A percentile compares a stretch with the other conserved stretches of the same genome.
Conservation (phyloP, 2,113 vertebrate species). For the Apteryx mantelli region DNA sequence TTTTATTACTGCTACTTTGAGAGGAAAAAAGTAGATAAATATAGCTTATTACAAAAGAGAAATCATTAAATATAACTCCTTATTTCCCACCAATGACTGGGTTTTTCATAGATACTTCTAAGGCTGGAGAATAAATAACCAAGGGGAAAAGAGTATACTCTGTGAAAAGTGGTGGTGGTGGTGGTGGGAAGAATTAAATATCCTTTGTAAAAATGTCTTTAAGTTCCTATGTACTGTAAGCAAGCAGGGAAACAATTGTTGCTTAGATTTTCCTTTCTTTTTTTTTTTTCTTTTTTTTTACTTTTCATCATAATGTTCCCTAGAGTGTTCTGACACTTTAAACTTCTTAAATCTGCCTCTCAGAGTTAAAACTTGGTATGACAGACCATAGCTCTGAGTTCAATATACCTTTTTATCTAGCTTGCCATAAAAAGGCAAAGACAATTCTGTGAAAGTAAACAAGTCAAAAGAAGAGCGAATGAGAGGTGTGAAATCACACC, state of each 20-base stretch:
- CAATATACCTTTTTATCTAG: not conserved
- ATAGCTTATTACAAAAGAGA: not conserved
- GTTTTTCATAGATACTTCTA: not conserved
- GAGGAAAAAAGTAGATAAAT: not conserved
- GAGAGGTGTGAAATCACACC: not conserved
- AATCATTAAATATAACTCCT: not conserved
- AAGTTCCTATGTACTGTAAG: not conserved
- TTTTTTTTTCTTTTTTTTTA: not conserved
- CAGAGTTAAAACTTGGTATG: not conserved
- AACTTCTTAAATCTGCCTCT: not conserved
- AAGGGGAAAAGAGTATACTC: not conserved
- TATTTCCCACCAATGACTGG: not conserved
- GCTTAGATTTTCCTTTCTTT: not conserved
- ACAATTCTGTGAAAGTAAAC: not conserved
- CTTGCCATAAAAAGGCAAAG: not conserved
- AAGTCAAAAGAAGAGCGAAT: not conserved
- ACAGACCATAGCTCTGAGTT: not conserved
- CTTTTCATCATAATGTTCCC: not conserved
- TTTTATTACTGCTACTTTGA: not conserved
- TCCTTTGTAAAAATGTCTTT: rapidly evolving
- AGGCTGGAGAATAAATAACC: not conserved
- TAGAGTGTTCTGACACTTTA: not conserved
- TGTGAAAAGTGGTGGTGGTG: not conserved
- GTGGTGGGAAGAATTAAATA: no score
- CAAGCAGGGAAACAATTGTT: not conserved